Percentiles rank a stretch among this genome's conserved stretches.
Evolutionary conservation across 2,113 vertebrate genomes (phyloP).

Genomic region (Lophius piscatorius): DNA sequence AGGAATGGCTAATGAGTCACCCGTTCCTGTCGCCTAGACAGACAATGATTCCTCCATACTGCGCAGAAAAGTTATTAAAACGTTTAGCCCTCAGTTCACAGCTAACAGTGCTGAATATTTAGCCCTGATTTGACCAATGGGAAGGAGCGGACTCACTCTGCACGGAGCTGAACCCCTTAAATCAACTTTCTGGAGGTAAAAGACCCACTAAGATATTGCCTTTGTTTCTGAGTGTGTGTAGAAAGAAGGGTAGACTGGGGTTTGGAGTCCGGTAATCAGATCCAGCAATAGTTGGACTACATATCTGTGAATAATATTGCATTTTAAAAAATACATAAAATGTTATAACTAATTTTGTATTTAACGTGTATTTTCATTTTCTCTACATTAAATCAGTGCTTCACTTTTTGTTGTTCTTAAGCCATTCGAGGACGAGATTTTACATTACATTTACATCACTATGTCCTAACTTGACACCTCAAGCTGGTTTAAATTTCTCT

Average conservation of each 20-base stretch:
- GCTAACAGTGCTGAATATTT: conserved; percentile 60
- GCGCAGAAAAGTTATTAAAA: conserved; percentile 40
- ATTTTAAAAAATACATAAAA: too few relatives aligned
- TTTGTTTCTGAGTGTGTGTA: neutral
- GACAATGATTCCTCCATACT: conserved; percentile 28
- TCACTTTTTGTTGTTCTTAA: conserved; percentile 2
- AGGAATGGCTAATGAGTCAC: conserved; percentile 75
- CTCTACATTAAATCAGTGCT: too few relatives aligned
- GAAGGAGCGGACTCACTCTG: neutral
- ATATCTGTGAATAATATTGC: neutral
- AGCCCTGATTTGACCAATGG: conserved; percentile 50
- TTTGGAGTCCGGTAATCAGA: too few relatives aligned
- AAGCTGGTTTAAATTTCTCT: neutral
- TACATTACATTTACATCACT: too few relatives aligned
- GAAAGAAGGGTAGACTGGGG: neutral
- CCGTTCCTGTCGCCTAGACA: conserved; percentile 6
- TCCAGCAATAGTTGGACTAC: neutral
- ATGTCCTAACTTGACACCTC: conserved; percentile 5
- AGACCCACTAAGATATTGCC: neutral
- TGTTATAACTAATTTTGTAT: conserved; percentile 3
- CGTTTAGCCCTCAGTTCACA: conserved; percentile 30
- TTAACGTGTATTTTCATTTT: too few relatives aligned
- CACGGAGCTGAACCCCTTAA: conserved; percentile 28
- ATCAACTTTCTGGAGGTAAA: conserved; percentile 28
- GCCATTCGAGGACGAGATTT: too few relatives aligned